Evolutionary conservation across 1,140 invertebrate species (phyloP).

Genomic region (Conus betulinus): DNA sequence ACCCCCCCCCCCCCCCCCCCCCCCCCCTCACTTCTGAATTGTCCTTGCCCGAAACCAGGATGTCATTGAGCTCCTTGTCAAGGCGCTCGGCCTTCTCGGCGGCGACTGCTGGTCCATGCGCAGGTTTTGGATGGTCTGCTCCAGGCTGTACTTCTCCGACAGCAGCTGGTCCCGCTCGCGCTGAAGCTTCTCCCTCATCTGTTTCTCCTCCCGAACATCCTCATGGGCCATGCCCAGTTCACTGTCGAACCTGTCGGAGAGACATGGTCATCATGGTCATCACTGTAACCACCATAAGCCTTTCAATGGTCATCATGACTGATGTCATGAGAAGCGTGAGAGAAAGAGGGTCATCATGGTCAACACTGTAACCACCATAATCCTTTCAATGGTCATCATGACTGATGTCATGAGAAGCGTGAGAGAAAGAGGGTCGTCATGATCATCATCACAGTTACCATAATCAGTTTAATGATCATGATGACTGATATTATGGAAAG

Average conservation of each 20-base stretch:
- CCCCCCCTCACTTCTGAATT: slow-evolving; percentile 85
- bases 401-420: too few relatives aligned
- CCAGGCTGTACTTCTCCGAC: slow-evolving; percentile 89
- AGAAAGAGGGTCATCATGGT: too few relatives aligned
- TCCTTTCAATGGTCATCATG: too few relatives aligned
- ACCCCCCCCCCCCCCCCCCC: neutral
- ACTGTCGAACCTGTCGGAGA: slow-evolving; percentile 84
- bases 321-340: too few relatives aligned
- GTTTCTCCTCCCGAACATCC: slow-evolving; percentile 87
- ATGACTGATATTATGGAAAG: too few relatives aligned
- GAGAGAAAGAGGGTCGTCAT: too few relatives aligned
- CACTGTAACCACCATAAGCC: too few relatives aligned
- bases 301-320: too few relatives aligned
- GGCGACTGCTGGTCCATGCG: slow-evolving; percentile 89
- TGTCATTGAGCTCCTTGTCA: slow-evolving; percentile 89
- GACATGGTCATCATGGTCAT: neutral
- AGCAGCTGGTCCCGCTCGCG: slow-evolving; percentile 89
- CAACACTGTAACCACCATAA: too few relatives aligned
- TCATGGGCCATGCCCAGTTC: slow-evolving; percentile 89
- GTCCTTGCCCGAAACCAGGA: slow-evolving; percentile 82
- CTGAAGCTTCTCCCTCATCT: slow-evolving; percentile 85
- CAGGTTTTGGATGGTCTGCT: slow-evolving; percentile 90
- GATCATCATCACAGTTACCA: too few relatives aligned
- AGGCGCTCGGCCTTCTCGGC: slow-evolving; percentile 87
- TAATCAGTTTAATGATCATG: too few relatives aligned